Base-by-base conservation (phyloP, 2,113 vertebrate genomes). In the Psilopogon haemacephalus region DNA sequence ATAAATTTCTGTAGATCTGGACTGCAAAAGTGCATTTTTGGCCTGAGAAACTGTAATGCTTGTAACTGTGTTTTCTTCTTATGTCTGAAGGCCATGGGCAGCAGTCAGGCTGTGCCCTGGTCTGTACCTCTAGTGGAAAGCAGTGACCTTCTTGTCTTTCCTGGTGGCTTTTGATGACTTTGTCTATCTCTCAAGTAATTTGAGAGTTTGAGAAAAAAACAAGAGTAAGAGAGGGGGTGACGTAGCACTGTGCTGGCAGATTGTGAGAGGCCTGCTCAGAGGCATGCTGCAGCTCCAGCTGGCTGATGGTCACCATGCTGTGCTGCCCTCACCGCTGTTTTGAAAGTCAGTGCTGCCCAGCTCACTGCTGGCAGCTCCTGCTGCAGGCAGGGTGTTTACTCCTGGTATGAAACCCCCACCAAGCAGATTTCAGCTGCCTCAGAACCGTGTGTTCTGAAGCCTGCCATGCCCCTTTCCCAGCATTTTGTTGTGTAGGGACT, bases 291-390 rank as follows among this genome's bases (percentile, higher is more conserved):
- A 0, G 12, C 12, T 50, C 42, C 28, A 24, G 21, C 52, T 19
- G 35, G 33, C 56, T 75, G 0, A 0, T 15, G 40, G 52, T 18
- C 15, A 0, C 58, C 73, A 5, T 0, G 0, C 26, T 3, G 6
- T 15, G 1, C 40, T 64, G 62, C 56, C 33, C 65, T 71, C 21
- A 16, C 56, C 3, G 2, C 35, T 23, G 3, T 27, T 88, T 40
- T 17, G 24, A 17, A 55, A 27, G 50, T 35, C 26, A 3, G 21
- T 32, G 13, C 2, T 30, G 55, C 28, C 13, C 30, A 2, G 44
- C 69, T 88, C 7, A 0, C 8, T 64, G 9, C 2, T 0, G 0
- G 24, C 8, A 1, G 35, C 44, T 69, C 18, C 35, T 4, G 3
- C 81, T 30, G 8, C 2, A 3, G 59, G 52, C n/a, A 12, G 37